phyloP scores from a whole-genome alignment of 1,140 invertebrate species.

The Diorhabda elongata region DNA sequence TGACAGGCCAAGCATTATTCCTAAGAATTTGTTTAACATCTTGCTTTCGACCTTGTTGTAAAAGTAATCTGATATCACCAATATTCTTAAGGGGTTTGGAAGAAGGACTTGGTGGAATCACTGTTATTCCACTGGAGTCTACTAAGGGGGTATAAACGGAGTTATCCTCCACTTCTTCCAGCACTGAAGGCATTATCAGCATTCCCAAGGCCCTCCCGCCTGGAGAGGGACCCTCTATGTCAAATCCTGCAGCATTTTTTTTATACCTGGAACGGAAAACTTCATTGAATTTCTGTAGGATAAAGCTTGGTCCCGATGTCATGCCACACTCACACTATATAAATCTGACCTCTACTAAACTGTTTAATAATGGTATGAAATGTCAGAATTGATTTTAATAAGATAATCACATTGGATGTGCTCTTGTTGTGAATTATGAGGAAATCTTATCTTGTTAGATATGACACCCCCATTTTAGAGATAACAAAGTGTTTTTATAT shows the following conservation, averaged over 20 bases:
- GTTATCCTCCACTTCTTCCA: slow-evolving; percentile 36
- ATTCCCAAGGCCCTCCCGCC: slow-evolving; percentile 34
- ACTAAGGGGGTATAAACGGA: slow-evolving; percentile 35
- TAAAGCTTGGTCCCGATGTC: slow-evolving; percentile 2
- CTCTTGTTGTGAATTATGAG: slow-evolving; percentile 7
- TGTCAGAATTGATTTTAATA: slow-evolving; percentile 37
- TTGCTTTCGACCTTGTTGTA: slow-evolving; percentile 67
- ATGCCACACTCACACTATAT: slow-evolving; percentile 23
- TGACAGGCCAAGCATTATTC: slow-evolving; percentile 77
- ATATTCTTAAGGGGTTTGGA: slow-evolving; percentile 64
- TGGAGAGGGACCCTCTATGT: slow-evolving; percentile 38
- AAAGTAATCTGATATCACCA: slow-evolving; percentile 65
- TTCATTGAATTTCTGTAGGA: slow-evolving; percentile 3
- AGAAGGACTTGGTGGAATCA: slow-evolving; percentile 38
- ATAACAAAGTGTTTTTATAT: slow-evolving; percentile 1
- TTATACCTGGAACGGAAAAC: slow-evolving; percentile 24
- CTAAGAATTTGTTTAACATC: slow-evolving; percentile 73
- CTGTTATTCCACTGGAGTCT: slow-evolving; percentile 36
- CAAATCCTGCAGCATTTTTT: slow-evolving; percentile 45
- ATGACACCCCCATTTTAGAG: slow-evolving; percentile 8
- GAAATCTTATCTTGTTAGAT: slow-evolving; percentile 12
- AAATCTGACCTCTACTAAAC: slow-evolving; percentile 36
- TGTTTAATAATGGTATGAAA: slow-evolving; percentile 19
- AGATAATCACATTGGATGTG: slow-evolving; percentile 30
- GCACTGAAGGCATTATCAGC: slow-evolving; percentile 39